phyloP scores from a whole-genome alignment of 2,888 invertebrate species.

The Drosophila paranaensis region DNA sequence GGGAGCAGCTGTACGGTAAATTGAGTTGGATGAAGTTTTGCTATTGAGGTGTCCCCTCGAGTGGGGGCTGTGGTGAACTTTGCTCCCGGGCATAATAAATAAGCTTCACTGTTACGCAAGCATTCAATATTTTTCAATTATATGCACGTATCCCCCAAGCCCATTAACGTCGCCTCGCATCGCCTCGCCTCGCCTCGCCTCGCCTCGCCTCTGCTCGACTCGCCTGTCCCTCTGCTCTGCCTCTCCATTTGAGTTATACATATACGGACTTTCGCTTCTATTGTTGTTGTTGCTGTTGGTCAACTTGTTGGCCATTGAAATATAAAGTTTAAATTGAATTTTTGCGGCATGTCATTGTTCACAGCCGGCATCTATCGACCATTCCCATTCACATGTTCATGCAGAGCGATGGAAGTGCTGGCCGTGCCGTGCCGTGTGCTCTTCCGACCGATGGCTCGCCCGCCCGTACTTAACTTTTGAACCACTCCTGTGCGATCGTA shows the following conservation, averaged over 20 bases:
- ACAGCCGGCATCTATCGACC: constrained; percentile 50
- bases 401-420: constrained; percentile 6
- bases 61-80: constrained; percentile 12
- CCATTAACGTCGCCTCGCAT: constrained; percentile 2
- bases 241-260: constrained; percentile 9
- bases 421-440: neutral
- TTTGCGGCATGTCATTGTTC: constrained; percentile 76
- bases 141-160: constrained; percentile 53
- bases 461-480: constrained; percentile 24
- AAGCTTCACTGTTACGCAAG: constrained; percentile 38
- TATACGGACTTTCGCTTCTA: constrained; percentile 9
- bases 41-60: neutral
- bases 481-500: neutral
- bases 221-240: neutral
- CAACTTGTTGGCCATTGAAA: constrained; percentile 65
- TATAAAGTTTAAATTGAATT: constrained; percentile 78
- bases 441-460: neutral
- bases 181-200: neutral
- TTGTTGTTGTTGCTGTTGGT: constrained; percentile 24
- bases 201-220: too few species aligned
- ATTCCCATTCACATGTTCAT: constrained; percentile 21
- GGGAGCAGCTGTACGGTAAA: constrained; percentile 20
- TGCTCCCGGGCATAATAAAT: constrained; percentile 58
- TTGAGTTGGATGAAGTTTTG: constrained; percentile 17
- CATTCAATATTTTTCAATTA: constrained; percentile 77